Conservation (phyloP, 2,113 vertebrate genomes). For the Hippopotamus amphibius region DNA sequence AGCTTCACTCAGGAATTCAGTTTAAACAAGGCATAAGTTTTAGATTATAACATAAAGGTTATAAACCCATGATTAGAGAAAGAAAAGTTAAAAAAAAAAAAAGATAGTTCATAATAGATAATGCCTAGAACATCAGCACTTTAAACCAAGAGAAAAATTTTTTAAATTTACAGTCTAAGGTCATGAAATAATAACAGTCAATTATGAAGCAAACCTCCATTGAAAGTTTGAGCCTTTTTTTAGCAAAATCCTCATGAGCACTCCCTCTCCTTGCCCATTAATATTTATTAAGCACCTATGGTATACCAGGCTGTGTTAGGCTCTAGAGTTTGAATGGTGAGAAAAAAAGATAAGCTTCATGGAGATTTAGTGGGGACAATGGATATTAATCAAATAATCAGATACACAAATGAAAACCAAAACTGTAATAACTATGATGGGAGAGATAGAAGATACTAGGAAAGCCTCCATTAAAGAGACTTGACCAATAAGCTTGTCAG, state of each 20-base stretch:
- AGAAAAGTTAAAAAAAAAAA: not conserved
- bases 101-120: conserved; percentile 4
- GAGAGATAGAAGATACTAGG: not conserved
- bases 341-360: conserved; percentile 4
- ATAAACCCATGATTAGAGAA: not conserved
- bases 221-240: conserved; percentile 16
- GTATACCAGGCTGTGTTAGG: not conserved
- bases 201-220: not conserved
- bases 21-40: conserved; percentile 27
- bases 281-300: conserved; percentile 10
- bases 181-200: conserved; percentile 31
- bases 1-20: conserved; percentile 1
- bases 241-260: not conserved
- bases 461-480: conserved; percentile 7
- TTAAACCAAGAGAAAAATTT: conserved; percentile 29
- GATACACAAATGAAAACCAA: conserved; percentile 24
- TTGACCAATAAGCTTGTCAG: conserved; percentile 9
- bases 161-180: conserved; percentile 41
- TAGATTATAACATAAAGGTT: conserved; percentile 3
- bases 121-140: not conserved
- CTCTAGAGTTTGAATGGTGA: conserved; percentile 1
- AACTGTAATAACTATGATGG: conserved; percentile 15
- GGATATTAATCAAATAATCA: conserved; percentile 27
- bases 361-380: not conserved
- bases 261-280: not conserved